phyloP scores from a whole-genome alignment of 2,113 vertebrate genomes.

The Corvus hawaiiensis region DNA sequence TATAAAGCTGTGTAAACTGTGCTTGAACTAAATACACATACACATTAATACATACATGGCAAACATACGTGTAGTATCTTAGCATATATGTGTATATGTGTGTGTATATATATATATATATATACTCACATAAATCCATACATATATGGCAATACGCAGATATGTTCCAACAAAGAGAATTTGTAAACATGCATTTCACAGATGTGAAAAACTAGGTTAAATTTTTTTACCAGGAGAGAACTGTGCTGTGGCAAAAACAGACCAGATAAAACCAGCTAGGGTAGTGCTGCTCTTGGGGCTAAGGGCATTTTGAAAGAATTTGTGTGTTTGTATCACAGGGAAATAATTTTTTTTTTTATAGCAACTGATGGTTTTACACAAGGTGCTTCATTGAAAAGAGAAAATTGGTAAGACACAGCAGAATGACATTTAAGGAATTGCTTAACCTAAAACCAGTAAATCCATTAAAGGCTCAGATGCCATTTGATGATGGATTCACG shows the following conservation, averaged over 20 bases:
- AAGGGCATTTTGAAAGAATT: not conserved
- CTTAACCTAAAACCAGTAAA: not conserved
- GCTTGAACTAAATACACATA: not conserved
- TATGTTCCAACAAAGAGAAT: not conserved
- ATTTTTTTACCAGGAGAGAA: not conserved
- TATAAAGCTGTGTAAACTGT: not conserved
- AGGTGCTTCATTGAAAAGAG: not conserved
- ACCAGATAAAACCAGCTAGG: not conserved
- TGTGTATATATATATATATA: too few relatives aligned
- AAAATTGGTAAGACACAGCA: not conserved
- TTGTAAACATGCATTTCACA: not conserved
- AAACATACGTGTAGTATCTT: fast-evolving
- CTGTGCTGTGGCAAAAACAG: not conserved
- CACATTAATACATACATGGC: not conserved
- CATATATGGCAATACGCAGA: not conserved
- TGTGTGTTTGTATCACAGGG: not conserved
- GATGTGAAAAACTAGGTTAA: not conserved
- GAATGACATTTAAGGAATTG: not conserved
- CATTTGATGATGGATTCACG: not conserved
- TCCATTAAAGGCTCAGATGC: not conserved
- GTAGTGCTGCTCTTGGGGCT: not conserved
- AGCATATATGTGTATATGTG: not conserved
- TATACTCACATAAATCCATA: not conserved
- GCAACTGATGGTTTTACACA: not conserved
- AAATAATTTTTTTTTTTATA: not conserved